Conservation (phyloP, 2,888 invertebrate species). For the Lissonota sp. region DNA sequence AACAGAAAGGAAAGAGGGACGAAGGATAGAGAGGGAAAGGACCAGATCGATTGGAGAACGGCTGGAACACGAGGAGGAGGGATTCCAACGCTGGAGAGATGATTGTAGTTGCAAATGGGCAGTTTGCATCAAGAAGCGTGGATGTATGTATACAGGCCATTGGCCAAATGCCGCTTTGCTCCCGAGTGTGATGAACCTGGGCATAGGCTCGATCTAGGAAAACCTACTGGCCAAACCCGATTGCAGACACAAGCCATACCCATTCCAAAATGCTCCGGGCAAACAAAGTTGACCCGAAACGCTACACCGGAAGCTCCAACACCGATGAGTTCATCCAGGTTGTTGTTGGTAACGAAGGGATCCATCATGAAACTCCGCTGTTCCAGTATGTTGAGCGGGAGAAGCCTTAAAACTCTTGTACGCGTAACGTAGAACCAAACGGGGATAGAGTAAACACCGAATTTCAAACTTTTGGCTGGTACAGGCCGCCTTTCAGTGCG, state of each 20-base stretch:
- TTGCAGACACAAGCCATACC: constrained; percentile 67
- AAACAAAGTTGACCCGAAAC: constrained; percentile 82
- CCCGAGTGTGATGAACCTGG: constrained; percentile 24
- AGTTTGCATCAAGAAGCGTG: constrained; percentile 82
- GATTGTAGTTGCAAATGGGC: constrained; percentile 83
- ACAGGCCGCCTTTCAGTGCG: no score
- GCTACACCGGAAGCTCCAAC: constrained; percentile 66
- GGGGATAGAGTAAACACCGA: no score
- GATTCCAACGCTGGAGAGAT: constrained; percentile 79
- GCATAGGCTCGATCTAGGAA: constrained; percentile 50
- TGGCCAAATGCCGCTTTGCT: constrained; percentile 25
- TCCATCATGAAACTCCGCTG: no score
- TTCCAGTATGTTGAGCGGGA: no score
- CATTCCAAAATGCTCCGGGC: constrained; percentile 75
- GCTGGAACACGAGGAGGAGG: constrained; percentile 59
- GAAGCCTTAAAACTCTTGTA: no score
- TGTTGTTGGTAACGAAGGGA: no score
- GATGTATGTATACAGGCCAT: constrained; percentile 24
- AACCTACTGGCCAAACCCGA: constrained; percentile 27
- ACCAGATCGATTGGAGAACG: background rate
- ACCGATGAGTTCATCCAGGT: no score
- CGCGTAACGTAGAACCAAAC: no score
- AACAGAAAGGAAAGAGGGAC: constrained; percentile 40
- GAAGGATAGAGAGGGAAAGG: constrained; percentile 16
- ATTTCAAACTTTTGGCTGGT: no score